A percentile compares a stretch with the other conserved stretches of the same genome.
Conservation (phyloP, 2,888 invertebrate genomes). For the Cephus runcator region DNA sequence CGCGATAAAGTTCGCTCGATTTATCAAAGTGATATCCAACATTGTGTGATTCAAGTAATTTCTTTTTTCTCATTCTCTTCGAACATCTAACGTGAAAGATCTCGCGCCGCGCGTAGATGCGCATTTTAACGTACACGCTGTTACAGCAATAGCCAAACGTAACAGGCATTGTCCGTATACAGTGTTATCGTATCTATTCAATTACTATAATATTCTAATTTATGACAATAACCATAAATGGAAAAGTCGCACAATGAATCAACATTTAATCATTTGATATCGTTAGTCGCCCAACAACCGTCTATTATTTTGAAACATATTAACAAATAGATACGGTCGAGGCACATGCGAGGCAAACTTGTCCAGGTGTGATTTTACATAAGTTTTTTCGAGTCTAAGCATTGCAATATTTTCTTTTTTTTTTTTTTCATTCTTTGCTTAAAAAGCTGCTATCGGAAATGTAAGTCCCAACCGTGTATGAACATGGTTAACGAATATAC, state of each 20-base stretch:
- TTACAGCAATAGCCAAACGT: background rate
- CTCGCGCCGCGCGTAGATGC: background rate
- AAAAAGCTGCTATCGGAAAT: background rate
- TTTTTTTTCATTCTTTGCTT: slow-evolving; percentile 5
- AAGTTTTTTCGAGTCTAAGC: background rate
- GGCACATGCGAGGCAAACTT: slow-evolving; percentile 26
- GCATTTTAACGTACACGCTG: background rate
- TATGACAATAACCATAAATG: background rate
- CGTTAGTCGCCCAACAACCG: slow-evolving; percentile 1
- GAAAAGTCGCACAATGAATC: background rate
- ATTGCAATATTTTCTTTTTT: slow-evolving; percentile 8
- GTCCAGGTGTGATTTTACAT: slow-evolving; percentile 12
- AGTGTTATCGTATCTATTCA: background rate
- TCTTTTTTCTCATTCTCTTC: background rate
- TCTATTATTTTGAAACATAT: slow-evolving; percentile 28
- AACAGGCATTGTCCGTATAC: background rate
- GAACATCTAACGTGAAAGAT: background rate
- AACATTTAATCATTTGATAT: slow-evolving; percentile 6
- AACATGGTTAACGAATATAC: background rate
- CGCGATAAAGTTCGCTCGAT: background rate
- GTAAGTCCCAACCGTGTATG: background rate
- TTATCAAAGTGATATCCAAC: background rate
- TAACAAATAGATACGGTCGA: slow-evolving; percentile 38
- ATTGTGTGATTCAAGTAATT: background rate
- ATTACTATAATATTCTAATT: background rate